Evolutionary conservation across 2,113 vertebrate genomes (phyloP), one percentile per base, ranked within the genome.

Genomic region (Gymnorhina tibicen): DNA sequence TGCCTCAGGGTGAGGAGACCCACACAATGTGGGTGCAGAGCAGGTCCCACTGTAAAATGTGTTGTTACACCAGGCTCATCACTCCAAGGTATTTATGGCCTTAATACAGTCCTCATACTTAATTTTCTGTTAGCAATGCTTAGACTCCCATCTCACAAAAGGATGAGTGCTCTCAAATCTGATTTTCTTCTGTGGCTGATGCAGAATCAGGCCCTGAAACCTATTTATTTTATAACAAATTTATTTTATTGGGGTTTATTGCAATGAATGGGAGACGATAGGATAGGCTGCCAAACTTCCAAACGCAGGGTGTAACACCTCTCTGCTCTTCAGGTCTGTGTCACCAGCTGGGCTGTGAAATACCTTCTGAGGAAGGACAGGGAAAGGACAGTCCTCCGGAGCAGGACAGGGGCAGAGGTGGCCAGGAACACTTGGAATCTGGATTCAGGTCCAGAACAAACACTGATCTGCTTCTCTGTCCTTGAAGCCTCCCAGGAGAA

Each of bases 21-120:
- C 42, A 59, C 60, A 53, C 0, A 0, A 26, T 12, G 26, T 0
- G 8, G 37, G 44, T 49, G n/a, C 53, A 90, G 72, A 74, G 37
- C 39, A 62, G 50, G 50, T 82, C 18, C 50, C 27, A 3, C 24
- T 37, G 37, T 70, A 49, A 87, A 81, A 53, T 1, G 12, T 13
- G 12, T n/a, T 47, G 5, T 49, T 49, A 62, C 46, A 56, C 49
- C 42, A 60, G 46, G 21, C 30, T 78, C 32, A 49, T 64, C 70
- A 42, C n/a, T 56, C 82, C n/a, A 37, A 87, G 27, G 68, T 53
- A 58, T 94, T 96, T 79, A 72, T n/a, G 62, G 41, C 24, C 11
- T 64, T 68, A 52, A 89, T 23, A 13, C 6, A 64, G 27, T 37
- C 30, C 32, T 33, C 30, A 11, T 32, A 8, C 10, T 64, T 33